Conservation (phyloP, 1,140 invertebrate species). For the Coenobita brevimanus region DNA sequence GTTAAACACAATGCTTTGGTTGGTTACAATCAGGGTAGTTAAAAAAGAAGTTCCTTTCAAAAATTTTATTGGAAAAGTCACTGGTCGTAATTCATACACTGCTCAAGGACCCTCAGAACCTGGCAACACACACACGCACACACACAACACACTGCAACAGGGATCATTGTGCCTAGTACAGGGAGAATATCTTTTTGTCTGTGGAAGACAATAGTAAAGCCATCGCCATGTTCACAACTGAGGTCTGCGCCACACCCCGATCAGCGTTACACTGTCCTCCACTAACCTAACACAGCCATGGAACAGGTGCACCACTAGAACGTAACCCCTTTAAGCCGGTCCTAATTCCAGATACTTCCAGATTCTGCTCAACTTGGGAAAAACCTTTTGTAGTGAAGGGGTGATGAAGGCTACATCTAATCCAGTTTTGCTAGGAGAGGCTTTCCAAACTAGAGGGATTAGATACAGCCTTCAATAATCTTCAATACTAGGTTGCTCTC, state of each 20-base stretch:
- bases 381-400: too few relatives aligned
- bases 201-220: constrained; percentile 58
- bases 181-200: constrained; percentile 34
- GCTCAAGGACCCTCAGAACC: constrained; percentile 46
- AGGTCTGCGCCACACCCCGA: not conserved
- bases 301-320: not conserved
- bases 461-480: too few relatives aligned
- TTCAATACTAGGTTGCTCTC: too few relatives aligned
- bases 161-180: constrained; percentile 61
- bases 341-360: too few relatives aligned
- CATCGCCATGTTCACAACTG: constrained; percentile 9
- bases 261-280: constrained; percentile 14
- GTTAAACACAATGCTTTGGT: too few relatives aligned
- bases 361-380: too few relatives aligned
- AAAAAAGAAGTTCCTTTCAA: not conserved
- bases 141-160: constrained; percentile 54
- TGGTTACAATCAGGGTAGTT: not conserved
- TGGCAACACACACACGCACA: constrained; percentile 38
- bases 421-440: too few relatives aligned
- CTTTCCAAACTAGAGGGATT: too few relatives aligned
- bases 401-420: too few relatives aligned
- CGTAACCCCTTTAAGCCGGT: not conserved
- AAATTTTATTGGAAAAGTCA: constrained; percentile 63
- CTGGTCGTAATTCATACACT: constrained; percentile 48
- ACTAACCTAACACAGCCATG: constrained; percentile 30